Percentiles rank a stretch among this genome's conserved stretches.
phyloP scores from a whole-genome alignment of 2,113 vertebrate genomes.

The Psephotus haematonotus region DNA sequence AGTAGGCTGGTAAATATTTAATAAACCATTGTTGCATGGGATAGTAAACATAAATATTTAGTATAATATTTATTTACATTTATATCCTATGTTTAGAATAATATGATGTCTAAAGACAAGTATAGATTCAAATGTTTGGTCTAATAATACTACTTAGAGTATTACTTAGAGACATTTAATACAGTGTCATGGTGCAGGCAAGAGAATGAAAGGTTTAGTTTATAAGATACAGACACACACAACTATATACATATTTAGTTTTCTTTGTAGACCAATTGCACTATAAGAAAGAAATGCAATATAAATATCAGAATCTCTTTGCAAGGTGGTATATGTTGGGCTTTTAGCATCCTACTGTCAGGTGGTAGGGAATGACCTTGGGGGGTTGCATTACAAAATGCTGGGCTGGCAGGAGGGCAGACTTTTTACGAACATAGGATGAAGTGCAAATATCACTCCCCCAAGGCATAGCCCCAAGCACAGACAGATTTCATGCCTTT shows the following conservation, averaged over 20 bases:
- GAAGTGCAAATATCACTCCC: constrained; percentile 21
- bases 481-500: background rate
- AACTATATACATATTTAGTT: background rate
- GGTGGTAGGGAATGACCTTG: constrained; percentile 48
- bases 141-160: background rate
- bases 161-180: background rate
- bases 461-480: background rate
- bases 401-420: background rate
- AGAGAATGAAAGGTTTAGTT: background rate
- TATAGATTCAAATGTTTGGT: background rate
- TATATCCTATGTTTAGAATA: background rate
- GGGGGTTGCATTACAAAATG: background rate
- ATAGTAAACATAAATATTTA: constrained; percentile 55
- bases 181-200: background rate
- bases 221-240: background rate
- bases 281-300: background rate
- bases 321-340: background rate
- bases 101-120: constrained; percentile 3
- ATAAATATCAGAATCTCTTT: background rate
- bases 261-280: background rate
- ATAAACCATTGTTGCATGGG: constrained; percentile 11
- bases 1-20: constrained; percentile 58
- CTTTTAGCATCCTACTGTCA: background rate
- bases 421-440: background rate
- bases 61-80: constrained; percentile 51